A percentile compares a stretch with the other conserved stretches of the same genome.
Conservation (phyloP, 2,888 invertebrate species). For the Byasa hedistus region DNA sequence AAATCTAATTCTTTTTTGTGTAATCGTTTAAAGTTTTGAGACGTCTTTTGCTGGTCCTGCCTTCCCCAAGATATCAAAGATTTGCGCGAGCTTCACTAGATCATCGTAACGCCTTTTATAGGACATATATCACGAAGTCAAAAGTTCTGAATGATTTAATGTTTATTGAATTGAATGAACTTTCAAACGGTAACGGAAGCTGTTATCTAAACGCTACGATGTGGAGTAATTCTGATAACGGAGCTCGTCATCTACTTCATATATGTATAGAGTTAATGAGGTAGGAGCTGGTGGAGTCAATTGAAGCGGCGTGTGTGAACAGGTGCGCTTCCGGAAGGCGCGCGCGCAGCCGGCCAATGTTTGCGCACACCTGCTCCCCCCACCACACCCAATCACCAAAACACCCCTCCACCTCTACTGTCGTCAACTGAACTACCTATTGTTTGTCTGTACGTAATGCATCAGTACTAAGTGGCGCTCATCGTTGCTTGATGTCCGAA, state of each 20-base stretch:
- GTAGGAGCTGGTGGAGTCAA: conserved; percentile 4
- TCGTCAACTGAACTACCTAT: not conserved
- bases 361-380: conserved; percentile 22
- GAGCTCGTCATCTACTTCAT: conserved; percentile 10
- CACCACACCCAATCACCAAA: not conserved
- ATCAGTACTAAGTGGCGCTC: too few species aligned
- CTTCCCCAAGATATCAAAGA: too few species aligned
- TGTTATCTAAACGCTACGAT: not conserved
- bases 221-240: not conserved
- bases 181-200: not conserved
- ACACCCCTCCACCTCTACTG: not conserved
- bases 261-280: conserved; percentile 13
- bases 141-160: too few species aligned
- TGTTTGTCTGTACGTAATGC: not conserved
- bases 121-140: too few species aligned
- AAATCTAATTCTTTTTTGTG: too few species aligned
- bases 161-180: too few species aligned
- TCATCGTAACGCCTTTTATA: too few species aligned
- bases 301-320: conserved; percentile 31
- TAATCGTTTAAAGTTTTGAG: too few species aligned
- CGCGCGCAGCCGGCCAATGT: conserved; percentile 28
- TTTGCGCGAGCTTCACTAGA: too few species aligned
- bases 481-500: too few species aligned
- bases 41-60: too few species aligned
- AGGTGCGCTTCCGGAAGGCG: conserved; percentile 31